Evolutionary conservation across 2,888 invertebrate genomes (phyloP).

Genomic region (Brachynemurus nebulosus): DNA sequence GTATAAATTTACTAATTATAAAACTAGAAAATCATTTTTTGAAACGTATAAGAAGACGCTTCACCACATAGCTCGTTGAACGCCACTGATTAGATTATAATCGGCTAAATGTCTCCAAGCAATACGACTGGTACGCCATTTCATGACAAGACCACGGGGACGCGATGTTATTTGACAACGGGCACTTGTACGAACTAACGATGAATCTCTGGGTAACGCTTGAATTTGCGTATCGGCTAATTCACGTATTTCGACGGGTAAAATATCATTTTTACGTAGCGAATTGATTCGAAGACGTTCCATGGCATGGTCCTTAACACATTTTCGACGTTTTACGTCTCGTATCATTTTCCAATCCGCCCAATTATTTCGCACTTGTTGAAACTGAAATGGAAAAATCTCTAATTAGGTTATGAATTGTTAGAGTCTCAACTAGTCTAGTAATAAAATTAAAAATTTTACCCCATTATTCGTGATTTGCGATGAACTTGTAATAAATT

Average conservation of each 20-base stretch:
- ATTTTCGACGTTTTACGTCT: slow-evolving; percentile 70
- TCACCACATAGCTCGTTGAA: slow-evolving; percentile 91
- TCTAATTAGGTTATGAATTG: too few species aligned
- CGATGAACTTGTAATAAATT: too few species aligned
- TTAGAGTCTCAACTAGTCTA: too few species aligned
- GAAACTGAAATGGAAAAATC: too few species aligned
- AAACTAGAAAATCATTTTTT: too few species aligned
- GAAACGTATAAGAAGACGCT: too few species aligned
- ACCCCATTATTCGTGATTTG: too few species aligned
- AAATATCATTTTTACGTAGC: slow-evolving; percentile 67
- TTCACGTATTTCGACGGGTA: slow-evolving; percentile 71
- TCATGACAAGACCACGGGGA: slow-evolving; percentile 59
- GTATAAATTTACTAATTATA: too few species aligned
- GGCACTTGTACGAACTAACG: slow-evolving; percentile 45
- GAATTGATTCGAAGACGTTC: slow-evolving; percentile 70
- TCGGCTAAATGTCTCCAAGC: slow-evolving; percentile 85
- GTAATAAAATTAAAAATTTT: too few species aligned
- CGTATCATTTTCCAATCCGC: slow-evolving; percentile 72
- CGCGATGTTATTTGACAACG: slow-evolving; percentile 86
- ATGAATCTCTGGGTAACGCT: slow-evolving; percentile 63
- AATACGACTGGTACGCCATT: slow-evolving; percentile 82
- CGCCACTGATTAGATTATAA: slow-evolving; percentile 82
- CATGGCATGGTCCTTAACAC: slow-evolving; percentile 58
- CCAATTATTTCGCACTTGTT: slow-evolving; percentile 63
- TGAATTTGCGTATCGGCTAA: slow-evolving; percentile 58